A percentile compares a stretch with the other conserved stretches of the same genome.
Evolutionary conservation across 2,113 vertebrate species (phyloP).

Genomic region (Oreotrochilus melanogaster): DNA sequence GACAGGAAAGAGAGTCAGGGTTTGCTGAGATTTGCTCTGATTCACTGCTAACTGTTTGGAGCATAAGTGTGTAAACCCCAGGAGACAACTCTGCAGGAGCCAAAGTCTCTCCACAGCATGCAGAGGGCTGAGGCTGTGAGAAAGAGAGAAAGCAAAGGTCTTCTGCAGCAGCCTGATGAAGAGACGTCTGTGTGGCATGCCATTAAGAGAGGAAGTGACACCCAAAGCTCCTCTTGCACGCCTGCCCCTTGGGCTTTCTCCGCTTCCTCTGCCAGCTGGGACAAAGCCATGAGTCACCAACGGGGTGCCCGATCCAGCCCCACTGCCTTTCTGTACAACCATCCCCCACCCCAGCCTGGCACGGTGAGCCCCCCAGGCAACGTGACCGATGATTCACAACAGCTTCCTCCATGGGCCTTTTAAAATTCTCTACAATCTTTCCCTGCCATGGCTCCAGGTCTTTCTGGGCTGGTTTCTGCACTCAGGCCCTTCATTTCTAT

Average conservation of each 20-base stretch:
- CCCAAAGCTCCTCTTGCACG: background rate
- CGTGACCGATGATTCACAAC: background rate
- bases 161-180: background rate
- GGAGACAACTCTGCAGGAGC: accelerated
- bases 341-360: background rate
- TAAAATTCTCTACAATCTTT: background rate
- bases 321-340: background rate
- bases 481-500: background rate
- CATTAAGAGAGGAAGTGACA: background rate
- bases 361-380: background rate
- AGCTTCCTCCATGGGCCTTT: background rate
- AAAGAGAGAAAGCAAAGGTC: background rate
- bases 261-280: background rate
- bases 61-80: accelerated
- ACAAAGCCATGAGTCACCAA: background rate
- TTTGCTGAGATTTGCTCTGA: background rate
- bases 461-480: accelerated
- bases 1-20: background rate
- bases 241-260: constrained; percentile 1
- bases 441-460: background rate
- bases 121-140: background rate
- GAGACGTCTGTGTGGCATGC: accelerated
- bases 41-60: accelerated
- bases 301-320: background rate
- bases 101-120: accelerated